Base-by-base conservation (phyloP, 1,140 invertebrate genomes). In the Drosophila kikkawai region DNA sequence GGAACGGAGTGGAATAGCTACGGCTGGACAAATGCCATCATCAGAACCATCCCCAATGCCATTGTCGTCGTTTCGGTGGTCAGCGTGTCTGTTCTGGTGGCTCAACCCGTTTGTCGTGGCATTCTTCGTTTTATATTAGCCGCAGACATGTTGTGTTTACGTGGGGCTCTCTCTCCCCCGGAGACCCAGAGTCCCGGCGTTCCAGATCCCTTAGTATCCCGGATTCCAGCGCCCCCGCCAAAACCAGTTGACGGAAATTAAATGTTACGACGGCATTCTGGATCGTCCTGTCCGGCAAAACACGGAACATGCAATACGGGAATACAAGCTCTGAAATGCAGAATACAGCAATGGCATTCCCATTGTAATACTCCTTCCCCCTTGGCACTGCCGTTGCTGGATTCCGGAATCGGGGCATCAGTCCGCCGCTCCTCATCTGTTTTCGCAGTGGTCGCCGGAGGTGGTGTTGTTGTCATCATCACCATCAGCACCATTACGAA, bases 71-170 rank as follows among this genome's bases (percentile, higher is more conserved):
- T 34, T 57, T 34, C 53, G 26, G 32, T 45, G 58, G 56, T 69
- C 80, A 68, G 58, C 68, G 29, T 70, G 74, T 59, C 74, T 56
- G 74, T 39, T 75, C 53, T 67, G 45, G 69, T 67, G 45, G 69
- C 69, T 60, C 53, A 73, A 73, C 67, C 58, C 66, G 79, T 82
- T 73, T 79, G 79, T 86, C 83, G 79, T 78, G 77, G 63, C 84
- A 84, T 88, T 83, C 83, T 84, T 84, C 84, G 80, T 58, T 87
- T 87, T 78, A 88, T 87, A 87, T 87, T 87, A 87, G 84, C 84
- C 84, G 69, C 84, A 88, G 84, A 88, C 84, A 88, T 87, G 80
- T 78, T 87, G 74, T 82, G 68, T 79, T 56, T 80, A 76, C 75
- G 60, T 75, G 36, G 26, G 17, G 12, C 34, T n/a, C 51, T 15